phyloP scores from a whole-genome alignment of 1,140 invertebrate species.

The Danaus melanippus region DNA sequence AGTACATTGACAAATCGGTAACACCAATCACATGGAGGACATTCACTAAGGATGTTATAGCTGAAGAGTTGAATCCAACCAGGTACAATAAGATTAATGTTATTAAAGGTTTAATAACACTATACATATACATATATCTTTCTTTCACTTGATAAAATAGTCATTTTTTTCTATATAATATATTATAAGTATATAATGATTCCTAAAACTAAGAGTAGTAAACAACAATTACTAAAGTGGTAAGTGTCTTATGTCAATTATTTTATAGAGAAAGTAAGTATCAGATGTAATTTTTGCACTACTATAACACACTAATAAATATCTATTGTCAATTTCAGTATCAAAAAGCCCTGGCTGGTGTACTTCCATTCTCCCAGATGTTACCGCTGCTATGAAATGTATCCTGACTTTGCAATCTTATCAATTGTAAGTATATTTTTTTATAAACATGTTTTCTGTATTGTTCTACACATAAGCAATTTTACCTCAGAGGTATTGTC shows the following conservation, averaged over 20 bases:
- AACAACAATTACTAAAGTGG: not conserved
- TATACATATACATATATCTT: too few species aligned
- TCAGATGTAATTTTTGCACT: too few species aligned
- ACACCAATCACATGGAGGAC: constrained; percentile 40
- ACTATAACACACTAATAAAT: too few species aligned
- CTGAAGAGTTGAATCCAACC: constrained; percentile 38
- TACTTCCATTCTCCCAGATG: constrained; percentile 62
- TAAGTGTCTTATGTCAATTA: not conserved
- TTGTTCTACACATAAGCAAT: constrained; percentile 2
- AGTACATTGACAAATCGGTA: constrained; percentile 38
- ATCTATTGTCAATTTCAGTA: constrained; percentile 23
- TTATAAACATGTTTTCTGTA: constrained; percentile 1
- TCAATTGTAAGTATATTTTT: constrained; percentile 44
- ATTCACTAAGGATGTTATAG: constrained; percentile 37
- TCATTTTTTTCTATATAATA: too few species aligned
- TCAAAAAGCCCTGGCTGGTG: constrained; percentile 53
- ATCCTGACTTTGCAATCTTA: constrained; percentile 48
- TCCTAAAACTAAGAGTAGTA: too few species aligned
- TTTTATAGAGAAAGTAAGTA: too few species aligned
- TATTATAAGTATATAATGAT: too few species aligned
- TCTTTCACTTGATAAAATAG: too few species aligned
- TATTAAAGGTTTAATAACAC: too few species aligned
- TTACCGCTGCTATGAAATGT: constrained; percentile 54
- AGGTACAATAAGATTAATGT: constrained; percentile 23
- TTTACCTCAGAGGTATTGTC: too few species aligned